Conservation (phyloP, 2,888 invertebrate species). For the Ptychoptera contaminata region DNA sequence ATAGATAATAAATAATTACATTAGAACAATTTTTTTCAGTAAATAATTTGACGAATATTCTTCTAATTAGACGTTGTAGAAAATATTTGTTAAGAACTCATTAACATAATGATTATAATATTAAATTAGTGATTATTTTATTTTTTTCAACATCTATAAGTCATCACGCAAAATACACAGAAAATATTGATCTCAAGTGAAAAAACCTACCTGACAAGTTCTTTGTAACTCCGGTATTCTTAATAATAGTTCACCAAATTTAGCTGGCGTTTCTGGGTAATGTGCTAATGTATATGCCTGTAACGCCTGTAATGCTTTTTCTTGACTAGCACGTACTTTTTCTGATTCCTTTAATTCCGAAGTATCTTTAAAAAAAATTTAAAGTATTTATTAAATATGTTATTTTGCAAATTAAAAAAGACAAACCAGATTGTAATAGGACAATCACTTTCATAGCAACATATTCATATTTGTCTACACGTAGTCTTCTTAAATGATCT, state of each 20-base stretch:
- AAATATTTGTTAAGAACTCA: no score
- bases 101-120: no score
- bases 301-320: constrained; percentile 80
- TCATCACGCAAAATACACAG: no score
- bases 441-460: constrained; percentile 93
- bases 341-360: constrained; percentile 87
- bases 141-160: no score
- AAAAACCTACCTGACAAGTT: constrained; percentile 63
- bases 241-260: constrained; percentile 84
- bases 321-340: constrained; percentile 85
- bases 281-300: constrained; percentile 80
- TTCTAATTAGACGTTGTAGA: no score
- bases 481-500: constrained; percentile 73
- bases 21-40: no score
- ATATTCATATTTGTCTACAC: constrained; percentile 91
- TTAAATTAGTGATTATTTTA: no score
- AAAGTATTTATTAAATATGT: neutral
- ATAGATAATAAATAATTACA: no score
- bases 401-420: constrained; percentile 1
- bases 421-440: constrained; percentile 72
- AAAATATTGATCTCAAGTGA: no score
- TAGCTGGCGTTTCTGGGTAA: constrained; percentile 85
- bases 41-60: no score
- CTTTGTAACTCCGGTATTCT: constrained; percentile 89
- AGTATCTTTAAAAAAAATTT: constrained; percentile 49